Base-by-base conservation (phyloP, 2,888 invertebrate species). In the Agrotis exclamationis region DNA sequence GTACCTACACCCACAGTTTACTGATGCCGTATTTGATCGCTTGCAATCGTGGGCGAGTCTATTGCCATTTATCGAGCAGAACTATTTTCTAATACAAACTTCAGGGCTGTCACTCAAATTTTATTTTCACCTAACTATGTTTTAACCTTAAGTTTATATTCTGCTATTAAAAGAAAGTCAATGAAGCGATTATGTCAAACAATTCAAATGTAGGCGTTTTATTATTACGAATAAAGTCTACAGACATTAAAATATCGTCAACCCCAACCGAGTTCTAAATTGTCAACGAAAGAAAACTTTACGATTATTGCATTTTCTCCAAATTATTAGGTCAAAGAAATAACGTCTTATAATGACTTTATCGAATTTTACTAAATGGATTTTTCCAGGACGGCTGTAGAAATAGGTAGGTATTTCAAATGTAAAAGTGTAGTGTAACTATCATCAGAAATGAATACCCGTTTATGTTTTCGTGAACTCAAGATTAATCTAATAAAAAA, bases 321-420 rank as follows among this genome's bases (percentile, higher is more conserved):
- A 63, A 65, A 70, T 82, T 62, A 71, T 63, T 48, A 53, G 59
- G 66, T 68, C 71, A 74, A 70, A 63, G 75, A 76, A 79, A 68
- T 83, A 74, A 83, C 71, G 60, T 76, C 66, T 54, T 67, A 9
- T 70, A 78, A 76, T 68, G 47, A 74, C 66, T 82, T 75, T 56
- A 73, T 69, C 28, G n/a, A 63, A 70, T 63, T 71, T 47, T 22
- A 48, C 18, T 1, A 53, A 39, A 64, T 28, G 22, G 39, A 39
- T 11, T 39, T 33, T 9, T 33, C 33, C 9, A 63, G 39, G 72
- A 64, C 18, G 2, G 16, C 5, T 60, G 13, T 33, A 33, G 6
- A 11, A 39, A 39, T 39, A 22, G 48, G 51, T 13, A 18, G 4
- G 47, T 13, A 22, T 20, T 63, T 47, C 7, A 1, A 48, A 56